Evolutionary conservation across 2,113 vertebrate species (phyloP), one percentile per base, ranked within the genome.

Genomic region (Hippolais icterina): DNA sequence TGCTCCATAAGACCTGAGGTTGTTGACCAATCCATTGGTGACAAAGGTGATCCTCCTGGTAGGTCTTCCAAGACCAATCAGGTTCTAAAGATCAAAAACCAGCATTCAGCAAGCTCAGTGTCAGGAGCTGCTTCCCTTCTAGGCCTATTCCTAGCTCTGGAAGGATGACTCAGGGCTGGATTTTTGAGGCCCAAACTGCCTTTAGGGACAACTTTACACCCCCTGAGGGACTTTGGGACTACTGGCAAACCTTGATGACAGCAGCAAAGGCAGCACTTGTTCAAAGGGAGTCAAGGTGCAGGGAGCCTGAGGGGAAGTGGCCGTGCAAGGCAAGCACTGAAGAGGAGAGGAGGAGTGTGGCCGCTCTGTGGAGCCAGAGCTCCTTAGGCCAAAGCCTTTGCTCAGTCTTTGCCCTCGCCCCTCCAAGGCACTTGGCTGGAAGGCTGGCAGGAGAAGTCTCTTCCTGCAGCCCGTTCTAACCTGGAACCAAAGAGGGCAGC

Each of bases 141-240:
- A 7, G 35, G 20, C 29, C 10, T 39, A 8, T 39, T 41, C 35
- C 52, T 7, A 15, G 37, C 5, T 37, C 7, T 33, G 46, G 9
- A 31, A 5, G 2, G 16, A 21, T 10, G 6, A 11, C 8, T 42
- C 1, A 0, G 31, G 31, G 35, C 60, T 42, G 20, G 19, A 8
- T n/a, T 8, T 24, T 22, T 60, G 49, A 50, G 3, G 14, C 37
- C 20, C 13, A 9, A 2, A 3, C 10, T n/a, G 35, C 29, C 15
- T 74, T 47, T 27, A 42, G 31, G 37, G 27, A 31, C 37, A n/a
- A 24, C 3, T 4, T 25, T 44, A 37, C 4, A 20, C 37, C 37
- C 8, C 10, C 29, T 29, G 44, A 5, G 5, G 28, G 10, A 10
- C 39, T 47, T 14, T 10, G 33, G 41, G 49, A 46, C 1, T 49